Evolutionary conservation across 2,888 invertebrate genomes (phyloP).

Genomic region (Tetropium fuscum): DNA sequence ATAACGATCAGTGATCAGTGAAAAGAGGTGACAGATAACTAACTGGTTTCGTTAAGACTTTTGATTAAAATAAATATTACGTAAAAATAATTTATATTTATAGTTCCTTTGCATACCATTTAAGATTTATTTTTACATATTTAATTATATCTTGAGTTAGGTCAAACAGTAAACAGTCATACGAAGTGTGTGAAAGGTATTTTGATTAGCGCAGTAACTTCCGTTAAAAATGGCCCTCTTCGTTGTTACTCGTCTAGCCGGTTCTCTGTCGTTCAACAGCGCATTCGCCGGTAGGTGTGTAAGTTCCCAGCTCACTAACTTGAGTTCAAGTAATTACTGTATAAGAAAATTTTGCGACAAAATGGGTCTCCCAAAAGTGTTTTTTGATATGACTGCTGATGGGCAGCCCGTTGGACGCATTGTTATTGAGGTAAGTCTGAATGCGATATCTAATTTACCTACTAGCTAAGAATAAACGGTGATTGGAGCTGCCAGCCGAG

Average conservation of each 20-base stretch:
- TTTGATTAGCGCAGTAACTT: constrained; percentile 37
- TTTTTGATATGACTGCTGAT: constrained; percentile 90
- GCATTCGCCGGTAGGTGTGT: constrained; percentile 63
- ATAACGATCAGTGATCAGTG: no score
- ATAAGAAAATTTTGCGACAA: constrained; percentile 70
- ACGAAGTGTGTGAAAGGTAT: no score
- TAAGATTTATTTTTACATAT: no score
- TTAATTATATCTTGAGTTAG: no score
- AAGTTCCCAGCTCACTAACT: constrained; percentile 64
- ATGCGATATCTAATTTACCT: constrained; percentile 21
- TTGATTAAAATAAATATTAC: no score
- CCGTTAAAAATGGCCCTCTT: constrained; percentile 63
- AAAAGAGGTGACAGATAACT: no score
- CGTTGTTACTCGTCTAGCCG: constrained; percentile 63
- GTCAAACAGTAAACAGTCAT: no score
- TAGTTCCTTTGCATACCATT: no score
- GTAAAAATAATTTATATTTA: no score
- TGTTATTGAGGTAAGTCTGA: constrained; percentile 85
- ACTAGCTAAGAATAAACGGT: constrained; percentile 16
- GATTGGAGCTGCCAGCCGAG: constrained; percentile 30
- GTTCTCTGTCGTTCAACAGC: constrained; percentile 63
- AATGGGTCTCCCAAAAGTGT: constrained; percentile 89
- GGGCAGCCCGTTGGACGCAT: constrained; percentile 84
- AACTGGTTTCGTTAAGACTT: no score
- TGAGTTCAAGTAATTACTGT: constrained; percentile 55